Conservation (phyloP, 2,113 vertebrate species). For the Spizaetus ornatus region DNA sequence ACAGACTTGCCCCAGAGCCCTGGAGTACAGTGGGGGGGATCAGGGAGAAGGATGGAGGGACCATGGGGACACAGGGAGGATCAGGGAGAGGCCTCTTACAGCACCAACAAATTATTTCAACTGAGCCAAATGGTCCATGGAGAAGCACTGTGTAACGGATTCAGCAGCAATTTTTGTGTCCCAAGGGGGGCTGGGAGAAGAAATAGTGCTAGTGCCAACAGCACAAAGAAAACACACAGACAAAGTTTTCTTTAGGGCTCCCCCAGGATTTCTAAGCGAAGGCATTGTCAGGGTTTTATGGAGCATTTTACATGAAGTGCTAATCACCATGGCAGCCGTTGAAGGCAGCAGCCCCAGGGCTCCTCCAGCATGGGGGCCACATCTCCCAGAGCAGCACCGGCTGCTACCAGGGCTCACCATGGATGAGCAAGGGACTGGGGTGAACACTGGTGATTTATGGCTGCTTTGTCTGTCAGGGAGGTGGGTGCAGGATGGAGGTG, state of each 20-base stretch:
- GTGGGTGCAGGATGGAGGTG: not conserved
- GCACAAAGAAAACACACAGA: not conserved
- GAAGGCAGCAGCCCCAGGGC: not conserved
- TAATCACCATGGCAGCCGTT: not conserved
- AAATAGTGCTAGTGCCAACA: not conserved
- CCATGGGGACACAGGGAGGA: no score
- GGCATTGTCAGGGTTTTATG: not conserved
- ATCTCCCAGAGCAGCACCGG: not conserved
- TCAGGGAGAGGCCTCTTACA: not conserved
- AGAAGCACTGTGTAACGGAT: not conserved
- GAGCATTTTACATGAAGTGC: not conserved
- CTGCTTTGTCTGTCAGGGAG: not conserved
- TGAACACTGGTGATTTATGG: not conserved
- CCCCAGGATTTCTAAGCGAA: not conserved
- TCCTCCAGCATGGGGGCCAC: accelerated
- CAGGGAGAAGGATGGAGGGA: not conserved
- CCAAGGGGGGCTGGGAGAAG: not conserved
- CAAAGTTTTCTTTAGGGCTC: not conserved
- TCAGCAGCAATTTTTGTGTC: not conserved
- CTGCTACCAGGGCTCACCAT: not conserved
- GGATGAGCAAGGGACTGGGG: not conserved
- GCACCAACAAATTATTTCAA: accelerated
- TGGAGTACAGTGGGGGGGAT: no score
- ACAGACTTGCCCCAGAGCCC: not conserved
- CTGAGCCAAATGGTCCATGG: not conserved